A percentile compares a stretch with the other conserved stretches of the same genome.
phyloP scores from a whole-genome alignment of 1,140 invertebrate species.

The Hestina assimilis region DNA sequence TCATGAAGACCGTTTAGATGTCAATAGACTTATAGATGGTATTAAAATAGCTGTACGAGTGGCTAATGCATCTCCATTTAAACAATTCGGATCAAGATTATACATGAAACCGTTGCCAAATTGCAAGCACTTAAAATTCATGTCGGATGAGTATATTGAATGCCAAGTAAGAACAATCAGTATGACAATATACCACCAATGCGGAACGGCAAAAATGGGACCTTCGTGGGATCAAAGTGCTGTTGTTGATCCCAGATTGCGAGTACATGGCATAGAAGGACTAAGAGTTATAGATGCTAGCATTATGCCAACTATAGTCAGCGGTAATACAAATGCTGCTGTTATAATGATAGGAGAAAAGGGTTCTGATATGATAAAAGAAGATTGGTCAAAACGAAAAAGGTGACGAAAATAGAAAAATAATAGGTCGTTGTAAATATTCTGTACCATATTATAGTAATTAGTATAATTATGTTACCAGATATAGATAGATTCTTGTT shows the following conservation, averaged over 20 bases:
- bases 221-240: constrained; percentile 85
- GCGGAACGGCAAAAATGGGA: constrained; percentile 92
- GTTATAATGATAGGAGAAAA: constrained; percentile 93
- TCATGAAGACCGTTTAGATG: constrained; percentile 87
- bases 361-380: constrained; percentile 89
- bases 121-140: constrained; percentile 86
- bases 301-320: constrained; percentile 92
- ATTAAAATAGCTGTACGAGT: constrained; percentile 86
- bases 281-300: constrained; percentile 92
- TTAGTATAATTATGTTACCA: background rate
- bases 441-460: background rate
- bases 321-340: constrained; percentile 91
- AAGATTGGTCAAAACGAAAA: constrained; percentile 80
- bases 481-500: no score
- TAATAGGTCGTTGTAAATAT: constrained; percentile 3
- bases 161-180: constrained; percentile 91
- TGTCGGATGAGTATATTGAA: constrained; percentile 89
- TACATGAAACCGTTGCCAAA: constrained; percentile 87
- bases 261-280: constrained; percentile 87
- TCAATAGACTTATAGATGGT: constrained; percentile 89
- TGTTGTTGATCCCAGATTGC: constrained; percentile 89
- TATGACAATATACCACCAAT: constrained; percentile 92
- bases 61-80: constrained; percentile 86
- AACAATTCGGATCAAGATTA: constrained; percentile 87
- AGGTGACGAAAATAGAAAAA: constrained; percentile 27